Evolutionary conservation across 1,140 invertebrate species (phyloP), one percentile per base, ranked within the genome.

Genomic region (Nymphalis io): DNA sequence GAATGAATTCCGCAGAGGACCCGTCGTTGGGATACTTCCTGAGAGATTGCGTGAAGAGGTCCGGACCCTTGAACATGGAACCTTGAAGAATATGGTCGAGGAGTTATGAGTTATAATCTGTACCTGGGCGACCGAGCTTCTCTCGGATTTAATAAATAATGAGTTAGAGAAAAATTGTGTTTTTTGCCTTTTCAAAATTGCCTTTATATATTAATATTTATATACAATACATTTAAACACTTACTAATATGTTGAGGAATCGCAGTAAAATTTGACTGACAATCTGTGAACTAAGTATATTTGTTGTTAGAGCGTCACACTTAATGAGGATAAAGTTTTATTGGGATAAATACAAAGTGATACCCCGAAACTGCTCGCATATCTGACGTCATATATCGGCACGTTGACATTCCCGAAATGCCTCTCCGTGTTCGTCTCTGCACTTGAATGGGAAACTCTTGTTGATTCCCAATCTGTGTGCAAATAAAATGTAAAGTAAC

Each of bases 361-460:
- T 18, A 63, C 61, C 61, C 51, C 16, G 15, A 39, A 53, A 33
- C 18, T 12, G 33, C 46, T 63, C 2, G 42, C 33, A 13, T 39
- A 53, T 53, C 61, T 39, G 27, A 53, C 18, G 33, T 53, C 61
- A 18, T 48, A 39, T 2, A 20, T 13, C 8, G 46, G 42, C 6
- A 21, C 16, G 46, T 10, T 33, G 46, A n/a, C 18, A 5, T 53
- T 51, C 5, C 33, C n/a, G 12, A 18, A 15, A 1, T 16, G 40
- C 8, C 48, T 33, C 2, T 63, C 61, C 3, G 61, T 63, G 12
- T 53, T 63, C 1, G 61, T 63, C n/a, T 63, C 61, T 0, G 53
- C 61, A 40, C 44, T 63, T 6, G 46, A 63, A n/a, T 39, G 48
- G 13, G 46, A 38, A 12, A 42, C 27, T 21, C 60, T 46, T 13